Base-by-base conservation (phyloP, 2,113 vertebrate species). In the Drymodes brunneopygia region DNA sequence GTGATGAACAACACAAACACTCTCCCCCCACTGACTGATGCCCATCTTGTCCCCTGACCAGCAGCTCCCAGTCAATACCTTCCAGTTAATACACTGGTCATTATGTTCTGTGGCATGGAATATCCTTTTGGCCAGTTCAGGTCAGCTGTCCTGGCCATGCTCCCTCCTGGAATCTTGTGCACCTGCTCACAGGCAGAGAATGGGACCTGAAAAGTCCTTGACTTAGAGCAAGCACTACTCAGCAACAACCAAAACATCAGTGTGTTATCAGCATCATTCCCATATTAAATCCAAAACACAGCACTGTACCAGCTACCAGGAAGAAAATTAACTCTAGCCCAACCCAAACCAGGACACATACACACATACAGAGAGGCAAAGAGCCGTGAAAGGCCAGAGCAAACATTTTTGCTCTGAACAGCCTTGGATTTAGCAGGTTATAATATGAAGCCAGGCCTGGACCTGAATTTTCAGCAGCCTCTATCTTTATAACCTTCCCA, bases 401-500 rank as follows among this genome's bases (percentile, higher is more conserved):
- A 67, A 90, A 83, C 36, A 19, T 4, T 51, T 74, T 67, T 88
- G 20, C 40, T 64, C 25, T 29, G 17, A 81, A 67, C 40, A 86
- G 29, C 31, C 23, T 81, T 78, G 64, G 72, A 42, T 20, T 65
- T 53, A 50, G 35, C 45, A 78, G 21, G 8, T 78, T 92, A 71
- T 94, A 95, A 92, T 53, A 64, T 4, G 48, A 93, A 94, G 36
- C 70, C 62, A 58, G 50, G 35, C 45, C 69, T 79, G 40, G 60
- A 51, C 69, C 53, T 50, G 56, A 58, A 28, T 83, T 93, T 88
- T 90, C 85, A 92, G 88, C 78, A 81, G 69, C 14, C 28, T 67
- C 72, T 88, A 51, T 90, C 74, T 92, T 90, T 88, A 86, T 36
- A 88, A 92, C 24, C 65, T 90, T 92, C 82, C 40, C 72, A 81